These are phyloP conservation scores for Euphysa ruthae DNA, from an alignment of 30 jellyfish, hydroid and myxozoan genomes.

Conservation along the genomic window DNA sequence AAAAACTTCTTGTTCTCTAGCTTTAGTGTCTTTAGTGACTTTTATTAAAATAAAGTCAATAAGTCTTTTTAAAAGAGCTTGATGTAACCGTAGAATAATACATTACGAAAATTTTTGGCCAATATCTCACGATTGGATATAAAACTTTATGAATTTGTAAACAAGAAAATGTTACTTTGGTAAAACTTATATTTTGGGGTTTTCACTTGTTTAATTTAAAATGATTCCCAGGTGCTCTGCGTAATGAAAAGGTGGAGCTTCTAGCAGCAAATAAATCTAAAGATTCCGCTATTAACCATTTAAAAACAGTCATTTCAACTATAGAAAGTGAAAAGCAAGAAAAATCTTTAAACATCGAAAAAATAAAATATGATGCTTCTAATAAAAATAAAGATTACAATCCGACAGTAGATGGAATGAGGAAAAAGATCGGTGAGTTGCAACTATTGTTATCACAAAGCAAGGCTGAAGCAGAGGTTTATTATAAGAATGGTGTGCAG, in stretches of 20 bases:
- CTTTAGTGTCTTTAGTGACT: too few species aligned
- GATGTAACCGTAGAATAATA: too few species aligned
- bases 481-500: conserved; percentile 12
- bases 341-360: not conserved
- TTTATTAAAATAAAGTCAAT: too few species aligned
- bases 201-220: too few species aligned
- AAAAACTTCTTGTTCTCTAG: too few species aligned
- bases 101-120: too few species aligned
- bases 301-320: not conserved
- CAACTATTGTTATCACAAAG: not conserved
- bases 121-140: too few species aligned
- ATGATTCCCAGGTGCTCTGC: conserved; percentile 31
- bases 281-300: conserved; percentile 11
- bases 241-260: conserved; percentile 16
- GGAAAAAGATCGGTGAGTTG: not conserved
- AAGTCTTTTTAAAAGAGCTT: too few species aligned
- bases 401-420: too few species aligned
- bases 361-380: not conserved
- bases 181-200: too few species aligned
- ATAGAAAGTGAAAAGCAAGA: conserved; percentile 8
- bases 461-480: conserved; percentile 10
- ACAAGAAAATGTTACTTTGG: too few species aligned
- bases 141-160: too few species aligned
- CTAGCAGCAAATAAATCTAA: conserved; percentile 1
- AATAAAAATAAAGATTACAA: not conserved